phyloP scores from a whole-genome alignment of 2,113 vertebrate genomes.

The Corythoichthys haematopterus region DNA sequence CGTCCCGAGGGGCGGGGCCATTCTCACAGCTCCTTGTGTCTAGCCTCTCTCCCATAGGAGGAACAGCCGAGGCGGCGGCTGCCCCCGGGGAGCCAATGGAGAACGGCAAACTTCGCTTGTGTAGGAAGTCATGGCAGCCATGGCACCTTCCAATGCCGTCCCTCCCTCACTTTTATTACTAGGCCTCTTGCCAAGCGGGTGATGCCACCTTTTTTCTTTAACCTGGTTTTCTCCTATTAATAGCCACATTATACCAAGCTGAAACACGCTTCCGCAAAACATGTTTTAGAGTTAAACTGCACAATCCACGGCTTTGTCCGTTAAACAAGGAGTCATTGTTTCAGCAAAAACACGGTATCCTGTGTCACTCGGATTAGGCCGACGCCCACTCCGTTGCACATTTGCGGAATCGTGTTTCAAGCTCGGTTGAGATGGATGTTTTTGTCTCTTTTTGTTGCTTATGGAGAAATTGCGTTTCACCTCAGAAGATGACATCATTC shows the following conservation, averaged over 20 bases:
- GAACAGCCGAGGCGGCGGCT: conserved; percentile 64
- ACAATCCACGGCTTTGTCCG: neutral
- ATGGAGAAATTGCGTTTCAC: conserved; percentile 10
- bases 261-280: conserved; percentile 25
- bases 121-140: conserved; percentile 59
- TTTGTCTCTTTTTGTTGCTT: neutral
- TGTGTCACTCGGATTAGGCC: neutral
- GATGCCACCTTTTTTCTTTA: conserved; percentile 11
- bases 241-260: neutral
- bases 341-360: neutral
- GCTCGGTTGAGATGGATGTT: neutral
- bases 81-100: conserved; percentile 57
- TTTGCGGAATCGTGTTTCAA: conserved; percentile 32
- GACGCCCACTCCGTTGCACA: neutral
- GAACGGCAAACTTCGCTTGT: conserved; percentile 58
- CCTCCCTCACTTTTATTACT: conserved; percentile 14
- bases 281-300: neutral
- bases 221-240: neutral
- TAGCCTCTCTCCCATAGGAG: conserved; percentile 72
- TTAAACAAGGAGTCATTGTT: neutral
- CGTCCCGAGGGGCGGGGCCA: conserved; percentile 52
- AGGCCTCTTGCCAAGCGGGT: conserved; percentile 16
- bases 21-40: conserved; percentile 74
- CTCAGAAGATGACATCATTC: conserved; percentile 41
- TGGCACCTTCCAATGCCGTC: conserved; percentile 36